Evolutionary conservation across 2,888 invertebrate species (phyloP).

Genomic region (Lymantria monacha): DNA sequence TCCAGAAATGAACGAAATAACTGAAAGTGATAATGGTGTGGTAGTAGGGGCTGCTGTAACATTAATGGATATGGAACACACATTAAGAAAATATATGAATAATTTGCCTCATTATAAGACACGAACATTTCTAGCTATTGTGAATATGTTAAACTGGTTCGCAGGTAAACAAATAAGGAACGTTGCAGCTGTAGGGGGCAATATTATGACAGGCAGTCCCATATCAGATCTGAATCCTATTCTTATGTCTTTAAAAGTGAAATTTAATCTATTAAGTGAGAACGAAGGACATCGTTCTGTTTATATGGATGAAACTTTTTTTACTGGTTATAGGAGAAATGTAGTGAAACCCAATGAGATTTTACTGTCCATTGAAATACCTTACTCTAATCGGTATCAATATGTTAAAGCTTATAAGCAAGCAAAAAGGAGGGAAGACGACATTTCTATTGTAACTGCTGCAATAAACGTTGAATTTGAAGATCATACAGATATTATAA

Average conservation of each 20-base stretch:
- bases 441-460: conserved; percentile 94
- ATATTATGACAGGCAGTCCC: conserved; percentile 97
- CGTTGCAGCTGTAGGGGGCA: conserved; percentile 96
- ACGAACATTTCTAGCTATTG: conserved; percentile 85
- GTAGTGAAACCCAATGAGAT: conserved; percentile 87
- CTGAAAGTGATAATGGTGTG: conserved; percentile 81
- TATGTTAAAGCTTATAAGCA: conserved; percentile 91
- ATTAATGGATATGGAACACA: conserved; percentile 87
- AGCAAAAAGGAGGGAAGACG: conserved; percentile 92
- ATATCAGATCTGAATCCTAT: conserved; percentile 98
- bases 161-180: conserved; percentile 98
- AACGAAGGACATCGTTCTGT: conserved; percentile 81
- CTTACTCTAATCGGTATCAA: conserved; percentile 85
- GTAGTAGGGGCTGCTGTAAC: conserved; percentile 92
- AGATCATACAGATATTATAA: conserved; percentile 74
- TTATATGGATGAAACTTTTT: conserved; percentile 89
- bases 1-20: conserved; percentile 87
- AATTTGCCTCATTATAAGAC: conserved; percentile 83
- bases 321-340: conserved; percentile 90
- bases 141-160: conserved; percentile 96
- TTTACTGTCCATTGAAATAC: conserved; percentile 87
- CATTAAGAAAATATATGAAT: conserved; percentile 83
- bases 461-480: conserved; percentile 87
- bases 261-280: conserved; percentile 85
- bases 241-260: conserved; percentile 91